Evolutionary conservation across 2,113 vertebrate genomes (phyloP).

Genomic region (Canis aureus): DNA sequence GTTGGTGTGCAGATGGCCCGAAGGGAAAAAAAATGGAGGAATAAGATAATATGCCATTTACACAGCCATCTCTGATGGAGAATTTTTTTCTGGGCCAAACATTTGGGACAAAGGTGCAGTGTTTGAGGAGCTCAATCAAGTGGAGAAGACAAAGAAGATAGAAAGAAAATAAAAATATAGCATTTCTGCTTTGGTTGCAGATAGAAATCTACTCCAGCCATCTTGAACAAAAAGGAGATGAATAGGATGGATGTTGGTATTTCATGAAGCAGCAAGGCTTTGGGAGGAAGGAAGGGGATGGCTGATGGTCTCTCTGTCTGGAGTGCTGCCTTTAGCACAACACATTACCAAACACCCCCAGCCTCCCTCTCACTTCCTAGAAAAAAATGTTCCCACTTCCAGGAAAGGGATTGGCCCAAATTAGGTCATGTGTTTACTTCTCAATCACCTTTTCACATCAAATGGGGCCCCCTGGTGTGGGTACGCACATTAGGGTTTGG

Average conservation of each 20-base stretch:
- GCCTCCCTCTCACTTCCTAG: neutral
- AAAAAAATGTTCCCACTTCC: neutral
- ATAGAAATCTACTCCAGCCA: neutral
- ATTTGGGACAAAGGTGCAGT: neutral
- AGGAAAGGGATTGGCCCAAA: neutral
- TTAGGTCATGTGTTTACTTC: neutral
- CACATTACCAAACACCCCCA: neutral
- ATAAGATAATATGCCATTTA: neutral
- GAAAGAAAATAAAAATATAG: neutral
- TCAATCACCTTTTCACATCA: neutral
- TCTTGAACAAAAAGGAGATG: neutral
- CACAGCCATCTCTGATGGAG: neutral
- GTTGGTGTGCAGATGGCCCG: rapidly evolving
- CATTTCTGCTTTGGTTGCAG: neutral
- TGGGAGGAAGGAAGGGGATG: no score
- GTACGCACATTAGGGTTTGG: neutral
- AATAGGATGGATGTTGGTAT: rapidly evolving
- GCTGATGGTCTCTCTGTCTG: no score
- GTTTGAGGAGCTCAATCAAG: neutral
- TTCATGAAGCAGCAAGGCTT: neutral
- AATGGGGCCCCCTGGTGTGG: neutral
- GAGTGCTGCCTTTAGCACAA: neutral
- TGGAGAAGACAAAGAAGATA: neutral
- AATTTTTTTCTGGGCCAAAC: neutral
- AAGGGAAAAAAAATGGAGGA: neutral